Conservation (phyloP, 2,113 vertebrate genomes). For the Morphnarchus princeps region DNA sequence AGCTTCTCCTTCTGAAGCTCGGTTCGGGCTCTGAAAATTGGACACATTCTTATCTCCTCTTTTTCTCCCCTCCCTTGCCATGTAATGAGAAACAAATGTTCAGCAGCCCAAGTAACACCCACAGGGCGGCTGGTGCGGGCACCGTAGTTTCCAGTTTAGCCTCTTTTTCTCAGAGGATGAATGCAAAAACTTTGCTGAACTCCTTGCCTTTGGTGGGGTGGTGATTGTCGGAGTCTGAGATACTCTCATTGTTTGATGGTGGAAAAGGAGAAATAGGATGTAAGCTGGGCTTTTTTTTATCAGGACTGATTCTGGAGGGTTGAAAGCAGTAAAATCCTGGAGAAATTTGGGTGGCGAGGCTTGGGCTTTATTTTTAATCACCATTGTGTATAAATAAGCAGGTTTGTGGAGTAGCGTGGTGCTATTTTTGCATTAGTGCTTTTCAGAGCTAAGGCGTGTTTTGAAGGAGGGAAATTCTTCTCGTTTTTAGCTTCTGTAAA, state of each 20-base stretch:
- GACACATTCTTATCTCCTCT: not conserved
- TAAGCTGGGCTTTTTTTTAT: not conserved
- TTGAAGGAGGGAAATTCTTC: not conserved
- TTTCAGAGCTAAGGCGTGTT: not conserved
- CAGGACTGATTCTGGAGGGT: not conserved
- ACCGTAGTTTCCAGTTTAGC: not conserved
- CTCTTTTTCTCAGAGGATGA: not conserved
- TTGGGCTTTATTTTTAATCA: not conserved
- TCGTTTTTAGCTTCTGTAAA: not conserved
- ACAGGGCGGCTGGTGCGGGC: not conserved
- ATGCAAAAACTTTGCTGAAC: not conserved
- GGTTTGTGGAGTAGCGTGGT: not conserved
- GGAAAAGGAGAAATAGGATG: not conserved
- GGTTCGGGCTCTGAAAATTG: not conserved
- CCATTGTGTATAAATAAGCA: not conserved
- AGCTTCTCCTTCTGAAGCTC: not conserved
- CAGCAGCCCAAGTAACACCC: not conserved
- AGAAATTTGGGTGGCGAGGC: not conserved
- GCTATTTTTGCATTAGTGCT: not conserved
- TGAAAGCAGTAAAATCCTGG: not conserved
- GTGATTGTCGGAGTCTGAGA: not conserved
- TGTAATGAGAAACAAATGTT: not conserved
- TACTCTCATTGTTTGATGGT: not conserved
- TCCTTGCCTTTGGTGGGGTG: not conserved
- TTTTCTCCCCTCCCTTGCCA: accelerated